phyloP scores from a whole-genome alignment of 2,888 invertebrate species.

The Synanthedon andrenaeformis region DNA sequence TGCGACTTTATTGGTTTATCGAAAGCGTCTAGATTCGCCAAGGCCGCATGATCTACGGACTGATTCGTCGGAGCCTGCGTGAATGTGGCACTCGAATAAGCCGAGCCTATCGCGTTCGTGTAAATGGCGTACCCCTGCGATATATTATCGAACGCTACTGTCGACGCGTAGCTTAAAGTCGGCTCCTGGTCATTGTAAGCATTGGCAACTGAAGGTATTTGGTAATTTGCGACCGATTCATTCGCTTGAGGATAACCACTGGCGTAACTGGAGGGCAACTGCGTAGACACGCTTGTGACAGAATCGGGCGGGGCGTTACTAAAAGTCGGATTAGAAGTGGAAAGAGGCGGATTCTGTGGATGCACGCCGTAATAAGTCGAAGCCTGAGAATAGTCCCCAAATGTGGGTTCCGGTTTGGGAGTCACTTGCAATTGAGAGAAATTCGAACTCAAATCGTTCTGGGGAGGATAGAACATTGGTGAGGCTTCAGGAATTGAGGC shows the following conservation, averaged over 20 bases:
- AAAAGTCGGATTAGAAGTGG: slow-evolving; percentile 41
- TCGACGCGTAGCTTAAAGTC: slow-evolving; percentile 24
- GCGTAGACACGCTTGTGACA: slow-evolving; percentile 31
- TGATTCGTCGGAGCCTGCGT: slow-evolving; percentile 17
- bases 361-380: slow-evolving; percentile 36
- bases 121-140: slow-evolving; percentile 40
- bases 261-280: slow-evolving; percentile 33
- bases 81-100: slow-evolving; percentile 21
- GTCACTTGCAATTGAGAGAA: slow-evolving; percentile 52
- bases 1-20: slow-evolving; percentile 61
- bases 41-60: slow-evolving; percentile 8
- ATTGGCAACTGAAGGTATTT: slow-evolving; percentile 7
- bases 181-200: slow-evolving; percentile 11
- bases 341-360: slow-evolving; percentile 37
- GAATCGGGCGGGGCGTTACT: slow-evolving; percentile 37
- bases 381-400: slow-evolving; percentile 39
- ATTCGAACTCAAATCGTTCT: slow-evolving; percentile 33
- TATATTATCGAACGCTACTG: slow-evolving; percentile 23
- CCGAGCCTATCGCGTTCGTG: slow-evolving; percentile 30
- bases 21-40: slow-evolving; percentile 39
- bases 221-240: neutral
- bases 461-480: slow-evolving; percentile 20
- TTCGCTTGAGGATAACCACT: slow-evolving; percentile 4
- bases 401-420: slow-evolving; percentile 26
- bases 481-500: slow-evolving; percentile 26